These are phyloP conservation scores for Calameuta pallipes DNA, from an alignment of 2,888 invertebrate genomes.

Conservation along the genomic window DNA sequence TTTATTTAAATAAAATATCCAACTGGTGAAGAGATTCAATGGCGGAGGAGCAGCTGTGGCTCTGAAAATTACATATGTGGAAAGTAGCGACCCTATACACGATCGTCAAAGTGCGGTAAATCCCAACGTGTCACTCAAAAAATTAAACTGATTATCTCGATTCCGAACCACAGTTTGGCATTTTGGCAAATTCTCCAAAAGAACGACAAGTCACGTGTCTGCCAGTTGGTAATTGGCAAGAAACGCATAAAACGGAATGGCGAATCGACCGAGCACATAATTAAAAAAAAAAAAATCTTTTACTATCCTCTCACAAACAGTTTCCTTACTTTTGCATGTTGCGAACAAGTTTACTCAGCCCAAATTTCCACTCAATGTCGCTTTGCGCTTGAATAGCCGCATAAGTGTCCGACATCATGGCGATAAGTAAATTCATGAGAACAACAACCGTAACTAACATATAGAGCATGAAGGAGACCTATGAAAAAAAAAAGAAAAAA, in stretches of 20 bases:
- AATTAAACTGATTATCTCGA: not conserved
- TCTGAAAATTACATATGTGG: slow-evolving; percentile 40
- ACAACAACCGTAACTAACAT: slow-evolving; percentile 99
- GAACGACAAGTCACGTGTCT: not conserved
- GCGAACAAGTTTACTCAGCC: slow-evolving; percentile 78
- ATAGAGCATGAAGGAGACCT: slow-evolving; percentile 88
- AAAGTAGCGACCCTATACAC: not conserved
- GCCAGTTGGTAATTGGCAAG: not conserved
- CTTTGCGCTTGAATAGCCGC: slow-evolving; percentile 92
- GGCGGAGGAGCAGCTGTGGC: slow-evolving; percentile 79
- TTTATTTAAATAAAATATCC: slow-evolving; percentile 66
- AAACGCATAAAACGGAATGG: not conserved
- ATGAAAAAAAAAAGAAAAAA: slow-evolving; percentile 5
- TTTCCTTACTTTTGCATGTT: slow-evolving; percentile 74
- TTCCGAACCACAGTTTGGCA: not conserved
- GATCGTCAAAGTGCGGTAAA: not conserved
- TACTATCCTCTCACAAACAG: not conserved
- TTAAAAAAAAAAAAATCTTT: no score
- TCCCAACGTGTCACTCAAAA: not conserved
- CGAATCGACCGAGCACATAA: not conserved
- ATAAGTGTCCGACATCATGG: slow-evolving; percentile 99
- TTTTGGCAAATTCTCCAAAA: not conserved
- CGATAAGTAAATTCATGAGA: slow-evolving; percentile 98
- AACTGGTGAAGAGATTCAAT: slow-evolving; percentile 75
- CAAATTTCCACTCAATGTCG: slow-evolving; percentile 84